Percentiles rank a stretch among this genome's conserved stretches.
phyloP scores from a whole-genome alignment of 2,797 vertebrate species.

The Urocyon cinereoargenteus region DNA sequence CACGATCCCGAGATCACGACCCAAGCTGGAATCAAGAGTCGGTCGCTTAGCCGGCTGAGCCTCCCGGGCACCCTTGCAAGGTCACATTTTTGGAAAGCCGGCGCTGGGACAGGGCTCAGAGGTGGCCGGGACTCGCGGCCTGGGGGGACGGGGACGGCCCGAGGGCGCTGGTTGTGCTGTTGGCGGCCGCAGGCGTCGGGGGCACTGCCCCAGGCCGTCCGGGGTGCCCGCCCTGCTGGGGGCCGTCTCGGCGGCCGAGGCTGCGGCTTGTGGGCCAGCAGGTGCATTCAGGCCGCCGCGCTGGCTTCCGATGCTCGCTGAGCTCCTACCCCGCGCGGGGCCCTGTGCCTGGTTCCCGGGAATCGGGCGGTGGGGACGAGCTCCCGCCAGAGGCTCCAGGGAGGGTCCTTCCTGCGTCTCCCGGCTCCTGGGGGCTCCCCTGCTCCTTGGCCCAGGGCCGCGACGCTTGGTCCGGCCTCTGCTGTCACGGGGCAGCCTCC shows the following conservation, averaged over 20 bases:
- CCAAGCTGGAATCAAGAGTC: not conserved
- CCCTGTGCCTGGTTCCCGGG: not conserved
- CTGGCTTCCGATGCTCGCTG: not conserved
- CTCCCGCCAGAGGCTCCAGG: not conserved
- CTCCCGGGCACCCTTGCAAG: not conserved
- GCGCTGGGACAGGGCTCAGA: not conserved
- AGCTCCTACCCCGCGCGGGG: not conserved
- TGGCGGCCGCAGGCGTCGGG: not conserved
- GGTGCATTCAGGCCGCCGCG: too few relatives aligned
- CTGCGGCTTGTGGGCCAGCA: not conserved
- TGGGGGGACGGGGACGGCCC: not conserved
- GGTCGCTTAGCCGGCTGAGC: not conserved
- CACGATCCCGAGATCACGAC: fast-evolving
- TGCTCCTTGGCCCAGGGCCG: not conserved
- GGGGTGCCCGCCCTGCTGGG: too few relatives aligned
- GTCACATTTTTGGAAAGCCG: not conserved
- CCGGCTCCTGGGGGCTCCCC: not conserved
- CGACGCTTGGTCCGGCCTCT: not conserved
- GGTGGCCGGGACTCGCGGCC: not conserved
- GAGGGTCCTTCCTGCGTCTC: not conserved
- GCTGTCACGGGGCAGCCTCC: not conserved
- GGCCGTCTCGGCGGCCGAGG: too few relatives aligned
- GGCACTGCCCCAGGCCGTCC: not conserved
- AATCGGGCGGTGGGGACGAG: fast-evolving
- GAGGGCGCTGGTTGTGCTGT: not conserved